phyloP scores from a whole-genome alignment of 2,797 vertebrate species.

The Carapus acus region DNA sequence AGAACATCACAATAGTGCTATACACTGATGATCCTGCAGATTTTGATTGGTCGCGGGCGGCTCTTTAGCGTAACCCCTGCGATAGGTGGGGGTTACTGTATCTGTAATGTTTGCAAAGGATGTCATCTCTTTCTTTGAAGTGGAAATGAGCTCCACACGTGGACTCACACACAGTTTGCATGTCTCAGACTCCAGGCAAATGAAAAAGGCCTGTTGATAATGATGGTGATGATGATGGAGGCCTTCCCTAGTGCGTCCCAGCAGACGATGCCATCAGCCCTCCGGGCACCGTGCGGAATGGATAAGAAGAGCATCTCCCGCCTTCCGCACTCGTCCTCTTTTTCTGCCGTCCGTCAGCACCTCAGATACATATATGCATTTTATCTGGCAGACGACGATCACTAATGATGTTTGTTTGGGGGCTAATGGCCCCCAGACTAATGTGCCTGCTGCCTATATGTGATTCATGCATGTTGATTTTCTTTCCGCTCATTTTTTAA shows the following conservation, averaged over 20 bases:
- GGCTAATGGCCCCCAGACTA: slow-evolving; percentile 23
- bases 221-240: slow-evolving; percentile 27
- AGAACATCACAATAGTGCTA: too few relatives aligned
- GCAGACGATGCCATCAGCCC: slow-evolving; percentile 47
- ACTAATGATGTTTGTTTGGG: slow-evolving; percentile 23
- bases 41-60: too few relatives aligned
- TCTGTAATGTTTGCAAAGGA: too few relatives aligned
- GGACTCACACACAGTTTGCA: too few relatives aligned
- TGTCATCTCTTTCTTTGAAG: too few relatives aligned
- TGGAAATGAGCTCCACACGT: too few relatives aligned
- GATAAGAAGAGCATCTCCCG: slow-evolving; percentile 10
- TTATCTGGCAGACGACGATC: slow-evolving; percentile 19
- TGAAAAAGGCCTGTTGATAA: too few relatives aligned
- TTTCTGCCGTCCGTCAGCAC: slow-evolving; percentile 33
- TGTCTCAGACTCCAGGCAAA: too few relatives aligned
- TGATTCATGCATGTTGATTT: slow-evolving; percentile 11
- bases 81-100: too few relatives aligned
- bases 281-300: slow-evolving; percentile 37
- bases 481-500: slow-evolving; percentile 31
- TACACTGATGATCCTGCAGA: too few relatives aligned
- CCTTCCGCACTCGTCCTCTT: slow-evolving; percentile 24
- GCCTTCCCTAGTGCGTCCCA: slow-evolving; percentile 22
- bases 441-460: slow-evolving; percentile 38
- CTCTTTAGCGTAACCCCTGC: too few relatives aligned
- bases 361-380: slow-evolving; percentile 45